Conservation (phyloP, 2,113 vertebrate species). For the Orcinus orca region DNA sequence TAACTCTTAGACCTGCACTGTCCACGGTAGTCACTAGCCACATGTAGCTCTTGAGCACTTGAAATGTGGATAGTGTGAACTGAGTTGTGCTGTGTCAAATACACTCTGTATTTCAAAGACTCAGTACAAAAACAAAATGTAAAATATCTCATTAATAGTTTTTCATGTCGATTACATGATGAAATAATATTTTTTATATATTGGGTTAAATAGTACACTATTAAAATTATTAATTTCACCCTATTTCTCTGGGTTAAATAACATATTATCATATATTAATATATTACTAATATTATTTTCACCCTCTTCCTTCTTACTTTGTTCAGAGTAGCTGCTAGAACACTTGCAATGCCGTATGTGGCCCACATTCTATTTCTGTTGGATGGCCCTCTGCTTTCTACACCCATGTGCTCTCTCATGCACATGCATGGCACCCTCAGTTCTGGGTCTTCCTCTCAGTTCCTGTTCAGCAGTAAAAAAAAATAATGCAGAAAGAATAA, state of each 20-base stretch:
- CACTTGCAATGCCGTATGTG: not conserved
- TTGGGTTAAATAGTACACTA: not conserved
- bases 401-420: fast-evolving
- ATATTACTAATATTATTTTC: not conserved
- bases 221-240: not conserved
- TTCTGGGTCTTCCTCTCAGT: not conserved
- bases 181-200: not conserved
- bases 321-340: not conserved
- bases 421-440: not conserved
- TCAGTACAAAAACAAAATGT: not conserved
- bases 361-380: not conserved
- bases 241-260: not conserved
- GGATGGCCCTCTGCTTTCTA: not conserved
- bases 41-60: not conserved
- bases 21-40: fast-evolving
- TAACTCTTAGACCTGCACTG: not conserved
- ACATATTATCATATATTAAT: not conserved
- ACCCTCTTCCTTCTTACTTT: not conserved
- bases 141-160: not conserved
- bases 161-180: not conserved
- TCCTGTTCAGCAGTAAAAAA: not conserved
- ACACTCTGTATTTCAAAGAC: not conserved
- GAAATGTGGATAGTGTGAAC: not conserved
- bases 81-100: not conserved
- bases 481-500: not conserved